Evolutionary conservation across 2,797 vertebrate species (phyloP).

Genomic region (Carduelis carduelis): DNA sequence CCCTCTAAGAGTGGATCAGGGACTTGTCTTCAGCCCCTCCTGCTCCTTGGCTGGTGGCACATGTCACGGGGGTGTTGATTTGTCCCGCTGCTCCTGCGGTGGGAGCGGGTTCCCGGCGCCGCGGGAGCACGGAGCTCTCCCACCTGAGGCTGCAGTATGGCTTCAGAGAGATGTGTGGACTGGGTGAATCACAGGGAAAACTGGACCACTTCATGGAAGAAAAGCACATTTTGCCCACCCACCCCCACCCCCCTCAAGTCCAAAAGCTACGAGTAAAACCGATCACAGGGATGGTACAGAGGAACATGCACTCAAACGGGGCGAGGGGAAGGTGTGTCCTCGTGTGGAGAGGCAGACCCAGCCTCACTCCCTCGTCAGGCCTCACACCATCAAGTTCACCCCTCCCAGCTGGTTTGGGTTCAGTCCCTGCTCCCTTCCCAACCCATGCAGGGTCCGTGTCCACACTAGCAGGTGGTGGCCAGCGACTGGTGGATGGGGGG

Average conservation of each 20-base stretch:
- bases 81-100: not conserved
- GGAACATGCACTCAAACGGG: constrained; percentile 72
- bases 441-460: not conserved
- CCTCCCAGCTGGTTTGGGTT: constrained; percentile 27
- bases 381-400: not conserved
- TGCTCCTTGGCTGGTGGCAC: not conserved
- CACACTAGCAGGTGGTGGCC: constrained; percentile 90
- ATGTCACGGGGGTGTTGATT: not conserved
- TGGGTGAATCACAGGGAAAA: constrained; percentile 11
- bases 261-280: constrained; percentile 63
- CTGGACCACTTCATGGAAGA: constrained; percentile 18
- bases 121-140: not conserved
- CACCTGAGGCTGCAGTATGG: not conserved
- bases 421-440: constrained; percentile 36
- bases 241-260: constrained; percentile 53
- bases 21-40: not conserved
- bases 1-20: not conserved
- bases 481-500: constrained; percentile 98
- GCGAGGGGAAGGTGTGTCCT: constrained; percentile 13
- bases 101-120: not conserved
- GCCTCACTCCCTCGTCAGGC: not conserved
- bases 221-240: constrained; percentile 58
- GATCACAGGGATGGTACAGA: constrained; percentile 69
- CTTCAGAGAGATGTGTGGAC: not conserved
- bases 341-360: not conserved